Evolutionary conservation across 2,888 invertebrate species (phyloP).

Genomic region (Mamestra brassicae): DNA sequence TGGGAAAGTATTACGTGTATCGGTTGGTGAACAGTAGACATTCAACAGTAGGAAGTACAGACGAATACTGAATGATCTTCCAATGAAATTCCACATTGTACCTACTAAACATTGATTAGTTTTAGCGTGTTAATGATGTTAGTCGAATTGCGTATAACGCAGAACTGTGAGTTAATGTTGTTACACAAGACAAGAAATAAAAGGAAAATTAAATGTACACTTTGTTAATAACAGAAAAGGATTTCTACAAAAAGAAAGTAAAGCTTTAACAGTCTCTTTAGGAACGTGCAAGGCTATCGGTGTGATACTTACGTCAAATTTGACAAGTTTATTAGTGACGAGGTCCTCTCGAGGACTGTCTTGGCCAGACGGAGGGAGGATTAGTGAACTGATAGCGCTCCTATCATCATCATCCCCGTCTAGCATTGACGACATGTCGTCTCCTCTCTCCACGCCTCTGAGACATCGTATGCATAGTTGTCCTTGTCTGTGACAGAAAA

Average conservation of each 20-base stretch:
- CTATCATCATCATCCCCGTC: constrained; percentile 94
- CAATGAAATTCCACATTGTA: constrained; percentile 56
- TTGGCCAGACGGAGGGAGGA: constrained; percentile 84
- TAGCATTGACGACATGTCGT: constrained; percentile 92
- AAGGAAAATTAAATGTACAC: constrained; percentile 66
- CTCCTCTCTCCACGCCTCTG: constrained; percentile 91
- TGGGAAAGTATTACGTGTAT: constrained; percentile 71
- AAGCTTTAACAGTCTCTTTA: constrained; percentile 65
- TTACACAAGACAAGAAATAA: constrained; percentile 68
- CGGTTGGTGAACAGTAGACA: constrained; percentile 60
- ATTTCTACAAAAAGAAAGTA: constrained; percentile 71
- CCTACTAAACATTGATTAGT: constrained; percentile 70
- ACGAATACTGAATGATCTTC: constrained; percentile 60
- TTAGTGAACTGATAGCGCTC: constrained; percentile 91
- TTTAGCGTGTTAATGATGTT: constrained; percentile 82
- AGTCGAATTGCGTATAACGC: constrained; percentile 78
- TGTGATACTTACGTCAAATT: constrained; percentile 90
- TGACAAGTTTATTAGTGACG: constrained; percentile 88
- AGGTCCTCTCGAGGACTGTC: constrained; percentile 85
- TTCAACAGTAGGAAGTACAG: constrained; percentile 42
- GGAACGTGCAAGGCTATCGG: constrained; percentile 51
- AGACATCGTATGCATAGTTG: constrained; percentile 95
- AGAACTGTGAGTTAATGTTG: constrained; percentile 82
- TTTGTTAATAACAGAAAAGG: constrained; percentile 71
- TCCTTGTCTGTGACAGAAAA: constrained; percentile 92